Percentiles rank a stretch among this genome's conserved stretches.
These are phyloP conservation scores for Venturia canescens DNA, from an alignment of 1,140 invertebrate species.

Conservation along the genomic window DNA sequence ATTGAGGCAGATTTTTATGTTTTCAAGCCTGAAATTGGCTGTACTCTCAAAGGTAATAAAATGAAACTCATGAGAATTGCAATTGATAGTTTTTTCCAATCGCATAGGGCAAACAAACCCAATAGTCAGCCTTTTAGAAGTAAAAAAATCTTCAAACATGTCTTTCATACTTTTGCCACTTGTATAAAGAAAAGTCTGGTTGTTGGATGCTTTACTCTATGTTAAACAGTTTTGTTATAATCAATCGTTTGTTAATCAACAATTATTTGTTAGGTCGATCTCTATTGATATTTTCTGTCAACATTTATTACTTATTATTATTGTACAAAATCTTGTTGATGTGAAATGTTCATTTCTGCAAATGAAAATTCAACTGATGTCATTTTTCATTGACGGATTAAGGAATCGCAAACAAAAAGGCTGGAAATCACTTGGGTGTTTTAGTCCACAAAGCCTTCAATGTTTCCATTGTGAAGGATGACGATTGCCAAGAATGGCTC, in stretches of 20 bases:
- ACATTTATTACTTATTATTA: not conserved
- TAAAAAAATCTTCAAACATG: no score
- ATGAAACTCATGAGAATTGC: not conserved
- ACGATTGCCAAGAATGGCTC: slow-evolving; percentile 78
- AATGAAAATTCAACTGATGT: not conserved
- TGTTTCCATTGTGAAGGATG: slow-evolving; percentile 79
- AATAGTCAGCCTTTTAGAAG: no score
- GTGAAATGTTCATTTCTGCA: no score
- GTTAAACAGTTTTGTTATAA: no score
- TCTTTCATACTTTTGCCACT: no score
- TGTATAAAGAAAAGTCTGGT: no score
- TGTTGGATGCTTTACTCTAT: no score
- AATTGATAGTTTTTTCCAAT: no score
- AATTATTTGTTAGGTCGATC: no score
- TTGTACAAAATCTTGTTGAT: not conserved
- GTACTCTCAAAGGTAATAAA: slow-evolving; percentile 69
- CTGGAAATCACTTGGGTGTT: slow-evolving; percentile 79
- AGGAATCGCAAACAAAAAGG: slow-evolving; percentile 81
- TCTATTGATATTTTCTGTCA: not conserved
- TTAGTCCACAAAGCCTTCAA: slow-evolving; percentile 83
- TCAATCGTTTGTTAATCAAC: no score
- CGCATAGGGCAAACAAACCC: no score
- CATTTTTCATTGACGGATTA: slow-evolving; percentile 45
- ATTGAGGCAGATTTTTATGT: slow-evolving; percentile 82
- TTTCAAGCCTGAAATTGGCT: slow-evolving; percentile 78